These are phyloP conservation scores for Dissostichus mawsoni DNA, from an alignment of 2,113 vertebrate genomes.

Conservation along the genomic window DNA sequence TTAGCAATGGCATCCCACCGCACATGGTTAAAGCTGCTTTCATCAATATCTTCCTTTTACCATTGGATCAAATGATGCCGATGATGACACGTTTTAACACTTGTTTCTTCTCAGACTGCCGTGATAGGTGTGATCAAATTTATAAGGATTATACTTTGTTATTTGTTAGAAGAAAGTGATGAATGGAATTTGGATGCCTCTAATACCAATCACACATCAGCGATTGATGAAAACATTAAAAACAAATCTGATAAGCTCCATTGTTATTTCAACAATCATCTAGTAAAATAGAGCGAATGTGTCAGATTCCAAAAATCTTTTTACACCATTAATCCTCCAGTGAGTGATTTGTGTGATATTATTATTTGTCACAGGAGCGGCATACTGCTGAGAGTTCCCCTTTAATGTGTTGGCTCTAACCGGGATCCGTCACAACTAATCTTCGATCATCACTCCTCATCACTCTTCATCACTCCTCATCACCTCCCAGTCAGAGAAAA, in stretches of 20 bases:
- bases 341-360: conserved; percentile 35
- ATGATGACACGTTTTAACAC: conserved; percentile 11
- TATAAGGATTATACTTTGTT: conserved; percentile 10
- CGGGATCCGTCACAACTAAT: conserved; percentile 67
- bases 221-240: not conserved
- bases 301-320: not conserved
- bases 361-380: conserved; percentile 42
- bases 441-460: conserved; percentile 65
- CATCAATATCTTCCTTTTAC: not conserved
- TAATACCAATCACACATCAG: conserved; percentile 6
- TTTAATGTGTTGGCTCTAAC: conserved; percentile 50
- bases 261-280: not conserved
- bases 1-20: not conserved
- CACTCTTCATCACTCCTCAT: conserved; percentile 50
- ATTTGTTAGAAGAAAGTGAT: conserved; percentile 2
- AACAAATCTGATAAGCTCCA: not conserved
- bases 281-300: not conserved
- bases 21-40: not conserved
- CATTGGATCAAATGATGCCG: not conserved
- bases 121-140: conserved; percentile 12
- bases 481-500: conserved; percentile 53
- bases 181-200: conserved; percentile 11
- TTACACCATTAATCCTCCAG: conserved; percentile 16
- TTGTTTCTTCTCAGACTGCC: conserved; percentile 3
- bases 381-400: conserved; percentile 8